Evolutionary conservation across 64 coral and sea anemone genomes (phyloP).

Genomic region (Porites lutea): DNA sequence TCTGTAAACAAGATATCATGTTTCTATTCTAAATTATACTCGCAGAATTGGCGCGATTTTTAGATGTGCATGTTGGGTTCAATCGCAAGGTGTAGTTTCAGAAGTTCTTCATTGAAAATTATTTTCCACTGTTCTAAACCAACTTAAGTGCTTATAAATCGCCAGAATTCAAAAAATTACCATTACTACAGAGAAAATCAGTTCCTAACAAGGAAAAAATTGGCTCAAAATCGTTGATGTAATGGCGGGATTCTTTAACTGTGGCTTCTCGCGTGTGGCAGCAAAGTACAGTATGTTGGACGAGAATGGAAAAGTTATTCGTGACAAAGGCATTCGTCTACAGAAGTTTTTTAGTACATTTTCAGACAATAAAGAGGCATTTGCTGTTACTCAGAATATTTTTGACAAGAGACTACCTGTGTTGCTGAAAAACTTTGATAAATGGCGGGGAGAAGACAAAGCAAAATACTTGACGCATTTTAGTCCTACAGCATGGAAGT

Average conservation of each 20-base stretch:
- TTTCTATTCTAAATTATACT: constrained; percentile 9
- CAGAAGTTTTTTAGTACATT: constrained; percentile 22
- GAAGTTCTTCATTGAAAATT: neutral
- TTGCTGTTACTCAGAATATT: constrained; percentile 38
- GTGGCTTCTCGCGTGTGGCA: constrained; percentile 56
- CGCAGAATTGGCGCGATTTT: neutral
- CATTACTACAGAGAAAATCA: neutral
- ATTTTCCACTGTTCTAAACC: neutral
- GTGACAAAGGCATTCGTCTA: constrained; percentile 43
- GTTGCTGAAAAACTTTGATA: constrained; percentile 32
- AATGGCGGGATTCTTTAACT: constrained; percentile 68
- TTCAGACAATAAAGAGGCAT: constrained; percentile 28
- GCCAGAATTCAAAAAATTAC: neutral
- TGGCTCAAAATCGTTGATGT: neutral
- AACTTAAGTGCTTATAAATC: neutral
- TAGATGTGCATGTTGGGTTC: neutral
- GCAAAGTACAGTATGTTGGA: constrained; percentile 36
- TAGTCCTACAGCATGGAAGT: constrained; percentile 31
- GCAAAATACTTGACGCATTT: constrained; percentile 44
- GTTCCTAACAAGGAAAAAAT: too few relatives aligned
- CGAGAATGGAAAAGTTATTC: constrained; percentile 25
- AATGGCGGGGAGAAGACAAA: constrained; percentile 53
- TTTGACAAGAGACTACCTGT: constrained; percentile 23
- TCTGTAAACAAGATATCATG: constrained; percentile 1
- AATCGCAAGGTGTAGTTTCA: neutral